Evolutionary conservation across 2,797 vertebrate species (phyloP), one percentile per base, ranked within the genome.

Genomic region (Syngnathus rostellatus): DNA sequence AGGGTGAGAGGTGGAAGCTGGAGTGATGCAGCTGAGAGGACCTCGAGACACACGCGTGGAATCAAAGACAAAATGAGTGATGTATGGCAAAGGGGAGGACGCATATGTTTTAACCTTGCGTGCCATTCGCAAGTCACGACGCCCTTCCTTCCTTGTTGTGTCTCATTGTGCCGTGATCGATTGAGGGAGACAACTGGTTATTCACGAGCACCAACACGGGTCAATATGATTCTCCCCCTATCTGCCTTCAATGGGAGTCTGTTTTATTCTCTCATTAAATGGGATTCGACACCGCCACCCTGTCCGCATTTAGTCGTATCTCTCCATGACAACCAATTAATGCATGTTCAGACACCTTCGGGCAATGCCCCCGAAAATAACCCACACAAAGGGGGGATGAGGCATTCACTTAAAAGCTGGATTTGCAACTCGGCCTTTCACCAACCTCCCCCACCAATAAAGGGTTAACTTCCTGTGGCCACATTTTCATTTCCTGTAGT

Each of bases 401-500:
- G 65, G 68, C 75, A 64, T 78, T 81, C 71, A 67, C 59, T 67
- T 48, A 19, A 73, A 72, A 69, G 61, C 46, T 11, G 61, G 25
- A 72, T 67, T 55, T 40, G 45, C 57, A 21, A 43, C 58, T 59
- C 53, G 37, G n/a, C n/a, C 67, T 55, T 60, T 57, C 55, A 11
- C 64, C 59, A 6, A 38, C 62, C 19, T 4, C 19, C 8, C 69
- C 50, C 65, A 75, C 46, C 70, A 8, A 6, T 8, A 64, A 89
- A 77, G 86, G 81, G 89, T 92, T 90, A 91, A 89, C 77, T 79
- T 89, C 85, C 85, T 73, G 76, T 80, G 76, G 82, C 81, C 79
- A 83, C 78, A 86, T 88, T 90, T 91, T 91, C 90, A 90, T 92
- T 90, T 92, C 88, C 89, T 89, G 89, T 85, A 81, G 87, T 87